phyloP scores from a whole-genome alignment of 2,888 invertebrate species.

The Andrena bicolor region DNA sequence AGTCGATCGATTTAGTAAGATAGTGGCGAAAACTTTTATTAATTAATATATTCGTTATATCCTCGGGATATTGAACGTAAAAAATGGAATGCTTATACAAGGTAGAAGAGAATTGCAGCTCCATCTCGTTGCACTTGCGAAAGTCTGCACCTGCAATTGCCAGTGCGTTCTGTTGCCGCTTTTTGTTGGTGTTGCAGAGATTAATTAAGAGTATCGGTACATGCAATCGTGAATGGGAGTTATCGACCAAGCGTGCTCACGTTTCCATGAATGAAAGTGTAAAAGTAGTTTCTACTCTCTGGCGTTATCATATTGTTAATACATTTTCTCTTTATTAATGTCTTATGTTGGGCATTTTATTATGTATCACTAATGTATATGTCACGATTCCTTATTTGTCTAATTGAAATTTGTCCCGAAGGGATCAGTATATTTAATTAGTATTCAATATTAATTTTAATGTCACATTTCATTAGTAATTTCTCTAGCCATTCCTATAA shows the following conservation, averaged over 20 bases:
- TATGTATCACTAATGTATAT: background rate
- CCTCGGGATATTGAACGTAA: background rate
- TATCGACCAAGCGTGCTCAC: constrained; percentile 1
- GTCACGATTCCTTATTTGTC: background rate
- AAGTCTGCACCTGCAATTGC: constrained; percentile 40
- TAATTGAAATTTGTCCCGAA: background rate
- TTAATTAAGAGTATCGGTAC: constrained; percentile 50
- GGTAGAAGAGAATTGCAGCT: constrained; percentile 63
- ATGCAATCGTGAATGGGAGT: background rate
- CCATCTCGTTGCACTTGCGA: constrained; percentile 64
- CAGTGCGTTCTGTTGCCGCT: constrained; percentile 12
- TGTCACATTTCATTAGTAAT: too few relatives aligned
- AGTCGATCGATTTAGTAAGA: background rate
- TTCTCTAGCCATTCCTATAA: too few relatives aligned
- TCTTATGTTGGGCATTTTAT: background rate
- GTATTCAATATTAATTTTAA: too few relatives aligned
- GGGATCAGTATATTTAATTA: background rate
- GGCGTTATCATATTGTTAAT: too few relatives aligned
- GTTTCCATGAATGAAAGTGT: background rate
- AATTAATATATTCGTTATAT: background rate
- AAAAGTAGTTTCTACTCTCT: background rate
- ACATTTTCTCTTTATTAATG: background rate
- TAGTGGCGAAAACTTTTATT: background rate
- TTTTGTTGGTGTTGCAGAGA: constrained; percentile 50
- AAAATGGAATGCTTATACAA: background rate